These are phyloP conservation scores for Lottia gigantea DNA, from an alignment of 2,888 invertebrate species.

Conservation along the genomic window DNA sequence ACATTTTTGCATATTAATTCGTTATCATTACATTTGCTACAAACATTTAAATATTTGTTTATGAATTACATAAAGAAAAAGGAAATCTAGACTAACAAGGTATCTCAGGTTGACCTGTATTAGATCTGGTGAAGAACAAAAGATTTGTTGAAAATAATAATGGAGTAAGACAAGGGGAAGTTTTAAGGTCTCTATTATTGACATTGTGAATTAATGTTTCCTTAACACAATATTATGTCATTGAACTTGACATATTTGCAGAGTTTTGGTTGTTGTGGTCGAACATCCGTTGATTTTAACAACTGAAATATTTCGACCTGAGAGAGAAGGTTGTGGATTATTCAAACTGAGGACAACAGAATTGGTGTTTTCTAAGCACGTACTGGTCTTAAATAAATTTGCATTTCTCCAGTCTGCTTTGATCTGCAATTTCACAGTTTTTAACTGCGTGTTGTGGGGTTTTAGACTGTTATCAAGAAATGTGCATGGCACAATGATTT, in stretches of 20 bases:
- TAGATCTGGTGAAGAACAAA: too few relatives aligned
- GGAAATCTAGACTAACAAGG: too few relatives aligned
- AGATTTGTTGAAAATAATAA: too few relatives aligned
- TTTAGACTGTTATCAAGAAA: background rate
- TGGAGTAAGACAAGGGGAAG: too few relatives aligned
- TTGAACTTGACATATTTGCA: background rate
- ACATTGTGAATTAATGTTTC: too few relatives aligned
- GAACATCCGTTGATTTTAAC: background rate
- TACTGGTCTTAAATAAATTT: constrained; percentile 1
- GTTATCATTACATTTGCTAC: too few relatives aligned
- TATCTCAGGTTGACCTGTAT: too few relatives aligned
- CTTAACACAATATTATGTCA: constrained; percentile 1
- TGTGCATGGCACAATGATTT: background rate
- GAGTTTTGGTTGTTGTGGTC: background rate
- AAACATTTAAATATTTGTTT: too few relatives aligned
- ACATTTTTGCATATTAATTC: too few relatives aligned
- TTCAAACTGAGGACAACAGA: background rate
- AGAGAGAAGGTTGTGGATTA: background rate
- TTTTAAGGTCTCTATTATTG: too few relatives aligned
- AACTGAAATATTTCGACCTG: background rate
- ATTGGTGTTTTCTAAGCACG: background rate
- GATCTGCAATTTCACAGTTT: background rate
- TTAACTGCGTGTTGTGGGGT: background rate
- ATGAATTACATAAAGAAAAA: too few relatives aligned
- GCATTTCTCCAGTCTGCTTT: background rate